Base-by-base conservation (phyloP, 1,140 invertebrate species). In the Macrobrachium nipponense region DNA sequence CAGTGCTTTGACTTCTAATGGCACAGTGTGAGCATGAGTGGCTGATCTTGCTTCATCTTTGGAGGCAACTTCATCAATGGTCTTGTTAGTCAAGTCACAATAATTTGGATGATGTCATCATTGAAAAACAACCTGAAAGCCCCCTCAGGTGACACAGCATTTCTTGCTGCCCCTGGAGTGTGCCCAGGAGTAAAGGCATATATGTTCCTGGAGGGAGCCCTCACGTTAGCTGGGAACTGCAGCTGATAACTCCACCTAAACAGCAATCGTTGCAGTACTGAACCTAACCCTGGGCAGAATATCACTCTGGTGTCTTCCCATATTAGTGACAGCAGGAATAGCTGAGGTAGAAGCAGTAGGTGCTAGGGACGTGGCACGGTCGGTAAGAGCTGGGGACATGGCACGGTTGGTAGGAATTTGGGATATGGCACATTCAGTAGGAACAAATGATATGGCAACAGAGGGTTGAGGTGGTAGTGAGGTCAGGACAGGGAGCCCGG, bases 31-130 rank as follows among this genome's bases (percentile, higher is more conserved):
- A 76, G 75, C 27, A 36, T 58, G 5, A 76, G 75, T 76, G 75
- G 75, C 18, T 76, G 75, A 76, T 76, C 75, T n/a, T 58, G 75
- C 75, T 76, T 7, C 59, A 76, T 76, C 5, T 7, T 36, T 76
- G 75, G 5, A 76, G 27, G 75, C 18, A 76, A 76, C 75, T 76
- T 7, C 23, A 66, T 66, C 64, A 66, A 66, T 66, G 14, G 14
- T 6, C 64, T 66, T 66, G 64, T 66, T 76, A 76, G 75, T 76
- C 43, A 76, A 62, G 75, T 62, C 43, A 51, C 5, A 76, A 76
- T 76, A 76, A 76, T 76, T 20, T 76, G 75, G 75, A 76, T n/a
- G n/a, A n/a, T 76, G 75, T 76, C 75, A 76, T 76, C 75, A 76
- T 36, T 20, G 75, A 76, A 76, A 76, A 58, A 36, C 14, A 76